Evolutionary conservation across 2,888 invertebrate genomes (phyloP).

Genomic region (Scaptomyza cyrtandrae): DNA sequence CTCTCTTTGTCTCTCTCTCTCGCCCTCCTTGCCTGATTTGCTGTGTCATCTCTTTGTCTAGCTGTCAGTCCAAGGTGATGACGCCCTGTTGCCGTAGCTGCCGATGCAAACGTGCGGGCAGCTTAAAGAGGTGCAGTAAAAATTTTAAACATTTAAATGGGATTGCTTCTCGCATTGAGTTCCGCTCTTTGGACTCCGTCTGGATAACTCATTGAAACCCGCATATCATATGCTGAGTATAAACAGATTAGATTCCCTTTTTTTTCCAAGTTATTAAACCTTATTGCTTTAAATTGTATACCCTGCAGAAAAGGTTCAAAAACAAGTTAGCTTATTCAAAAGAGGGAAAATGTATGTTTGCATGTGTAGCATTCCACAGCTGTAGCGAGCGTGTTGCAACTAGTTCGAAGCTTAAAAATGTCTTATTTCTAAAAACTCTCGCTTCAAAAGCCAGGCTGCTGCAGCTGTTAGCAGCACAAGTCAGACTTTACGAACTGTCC

Average conservation of each 20-base stretch:
- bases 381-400: not conserved
- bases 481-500: conserved; percentile 35
- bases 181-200: conserved; percentile 4
- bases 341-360: too few relatives aligned
- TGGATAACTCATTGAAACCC: conserved; percentile 34
- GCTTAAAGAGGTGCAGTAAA: conserved; percentile 1
- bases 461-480: conserved; percentile 51
- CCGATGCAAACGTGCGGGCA: conserved; percentile 23
- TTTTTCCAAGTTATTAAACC: conserved; percentile 19
- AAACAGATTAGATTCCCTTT: conserved; percentile 19
- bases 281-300: conserved; percentile 6
- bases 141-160: not conserved
- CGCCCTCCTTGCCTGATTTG: conserved; percentile 7
- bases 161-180: not conserved
- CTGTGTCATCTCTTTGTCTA: conserved; percentile 29
- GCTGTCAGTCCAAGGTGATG: conserved; percentile 52
- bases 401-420: not conserved
- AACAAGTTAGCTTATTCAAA: too few relatives aligned
- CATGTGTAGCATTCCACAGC: not conserved
- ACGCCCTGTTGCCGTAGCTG: conserved; percentile 39
- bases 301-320: conserved; percentile 3
- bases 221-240: conserved; percentile 36
- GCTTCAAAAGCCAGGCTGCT: too few relatives aligned
- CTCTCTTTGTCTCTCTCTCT: not conserved
- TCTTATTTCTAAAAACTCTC: not conserved